Percentiles rank a stretch among this genome's conserved stretches.
These are phyloP conservation scores for Drosophila bipectinata DNA, from an alignment of 1,140 invertebrate species.

Conservation along the genomic window DNA sequence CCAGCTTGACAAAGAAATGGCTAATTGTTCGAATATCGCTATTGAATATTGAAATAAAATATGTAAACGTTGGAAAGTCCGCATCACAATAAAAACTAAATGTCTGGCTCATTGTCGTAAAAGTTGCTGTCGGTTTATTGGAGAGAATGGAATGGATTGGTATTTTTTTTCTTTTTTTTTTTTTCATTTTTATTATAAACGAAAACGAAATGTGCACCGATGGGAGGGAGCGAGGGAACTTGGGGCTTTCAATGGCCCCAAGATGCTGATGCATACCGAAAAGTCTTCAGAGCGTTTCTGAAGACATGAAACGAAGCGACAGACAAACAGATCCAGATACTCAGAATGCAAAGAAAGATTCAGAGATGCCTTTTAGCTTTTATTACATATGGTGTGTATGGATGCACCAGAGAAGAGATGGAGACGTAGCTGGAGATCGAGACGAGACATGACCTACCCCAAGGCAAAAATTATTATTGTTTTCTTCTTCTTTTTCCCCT, in stretches of 20 bases:
- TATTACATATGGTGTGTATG: conserved; percentile 59
- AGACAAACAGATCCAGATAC: conserved; percentile 29
- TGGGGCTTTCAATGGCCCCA: conserved; percentile 30
- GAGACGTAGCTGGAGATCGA: conserved; percentile 19
- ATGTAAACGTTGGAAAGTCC: conserved; percentile 35
- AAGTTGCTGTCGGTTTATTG: conserved; percentile 32
- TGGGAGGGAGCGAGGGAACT: conserved; percentile 2
- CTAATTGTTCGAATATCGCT: conserved; percentile 41
- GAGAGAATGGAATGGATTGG: conserved; percentile 20
- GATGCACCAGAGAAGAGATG: conserved; percentile 22
- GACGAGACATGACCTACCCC: conserved; percentile 71
- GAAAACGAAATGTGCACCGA: conserved; percentile 57
- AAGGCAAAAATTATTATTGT: conserved; percentile 79
- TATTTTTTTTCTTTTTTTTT: conserved; percentile 4
- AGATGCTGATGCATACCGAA: conserved; percentile 61
- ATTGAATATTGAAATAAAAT: conserved; percentile 17
- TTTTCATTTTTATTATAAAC: conserved; percentile 44
- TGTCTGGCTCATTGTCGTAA: conserved; percentile 39
- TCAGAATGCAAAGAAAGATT: conserved; percentile 43
- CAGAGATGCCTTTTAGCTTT: conserved; percentile 63
- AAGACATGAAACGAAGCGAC: conserved; percentile 70
- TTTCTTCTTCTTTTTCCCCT: conserved; percentile 40
- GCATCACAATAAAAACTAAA: conserved; percentile 47
- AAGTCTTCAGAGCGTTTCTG: conserved; percentile 56
- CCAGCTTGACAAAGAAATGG: conserved; percentile 20